A percentile compares a stretch with the other conserved stretches of the same genome.
phyloP scores from a whole-genome alignment of 2,888 invertebrate species.

The Xestia c-nigrum region DNA sequence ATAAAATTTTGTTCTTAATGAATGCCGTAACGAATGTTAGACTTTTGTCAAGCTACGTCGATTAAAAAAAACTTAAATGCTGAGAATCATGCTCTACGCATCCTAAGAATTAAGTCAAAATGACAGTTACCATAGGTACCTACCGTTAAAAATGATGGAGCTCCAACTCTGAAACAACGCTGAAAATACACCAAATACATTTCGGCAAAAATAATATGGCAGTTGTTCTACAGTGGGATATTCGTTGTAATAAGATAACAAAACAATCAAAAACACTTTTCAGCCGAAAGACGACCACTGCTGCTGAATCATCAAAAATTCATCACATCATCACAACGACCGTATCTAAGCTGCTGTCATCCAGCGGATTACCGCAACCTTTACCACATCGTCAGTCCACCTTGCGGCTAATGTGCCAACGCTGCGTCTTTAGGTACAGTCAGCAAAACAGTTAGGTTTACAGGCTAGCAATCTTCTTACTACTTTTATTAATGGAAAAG shows the following conservation, averaged over 20 bases:
- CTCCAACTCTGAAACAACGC: not conserved
- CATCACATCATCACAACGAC: not conserved
- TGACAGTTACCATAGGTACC: not conserved
- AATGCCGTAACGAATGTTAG: too few relatives aligned
- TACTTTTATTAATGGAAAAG: too few relatives aligned
- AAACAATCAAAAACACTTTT: not conserved
- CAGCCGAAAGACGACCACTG: not conserved
- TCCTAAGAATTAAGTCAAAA: not conserved
- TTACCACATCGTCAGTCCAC: not conserved
- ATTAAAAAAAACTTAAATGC: not conserved
- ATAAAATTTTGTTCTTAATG: not conserved
- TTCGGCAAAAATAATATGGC: not conserved
- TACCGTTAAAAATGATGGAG: not conserved
- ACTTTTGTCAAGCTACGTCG: not conserved
- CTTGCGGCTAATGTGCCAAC: not conserved
- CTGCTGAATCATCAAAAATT: not conserved
- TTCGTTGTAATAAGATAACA: too few relatives aligned
- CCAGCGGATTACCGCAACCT: not conserved
- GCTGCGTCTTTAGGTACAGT: not conserved
- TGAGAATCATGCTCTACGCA: not conserved
- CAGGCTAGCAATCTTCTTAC: too few relatives aligned
- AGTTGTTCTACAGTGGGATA: too few relatives aligned
- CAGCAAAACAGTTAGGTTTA: too few relatives aligned
- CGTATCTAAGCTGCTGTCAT: not conserved
- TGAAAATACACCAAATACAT: not conserved